These are phyloP conservation scores for Heteronetta atricapilla DNA, from an alignment of 2,113 vertebrate genomes.

Conservation along the genomic window DNA sequence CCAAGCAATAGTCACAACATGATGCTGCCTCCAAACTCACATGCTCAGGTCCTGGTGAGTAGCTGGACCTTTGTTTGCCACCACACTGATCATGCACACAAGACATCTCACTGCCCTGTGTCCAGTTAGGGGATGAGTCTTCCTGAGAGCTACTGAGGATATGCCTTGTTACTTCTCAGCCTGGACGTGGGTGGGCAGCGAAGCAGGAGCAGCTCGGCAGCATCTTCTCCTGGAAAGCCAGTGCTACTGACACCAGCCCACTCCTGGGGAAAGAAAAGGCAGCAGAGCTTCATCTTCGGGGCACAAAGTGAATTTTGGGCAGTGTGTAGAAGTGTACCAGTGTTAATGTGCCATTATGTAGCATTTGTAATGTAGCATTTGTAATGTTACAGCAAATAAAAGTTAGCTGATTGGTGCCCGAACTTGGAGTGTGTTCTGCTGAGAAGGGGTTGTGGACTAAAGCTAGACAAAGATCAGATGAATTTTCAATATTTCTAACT, in stretches of 20 bases:
- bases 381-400: neutral
- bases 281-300: neutral
- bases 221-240: neutral
- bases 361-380: neutral
- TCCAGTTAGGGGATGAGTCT: neutral
- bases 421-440: neutral
- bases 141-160: neutral
- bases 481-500: neutral
- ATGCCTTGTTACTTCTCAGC: neutral
- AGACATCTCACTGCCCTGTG: rapidly evolving
- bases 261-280: neutral
- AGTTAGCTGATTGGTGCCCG: neutral
- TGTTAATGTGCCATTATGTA: no score
- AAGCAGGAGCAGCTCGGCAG: neutral
- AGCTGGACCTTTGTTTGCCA: neutral
- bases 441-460: neutral
- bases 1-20: neutral
- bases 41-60: rapidly evolving
- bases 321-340: neutral
- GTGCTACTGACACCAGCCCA: neutral
- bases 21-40: neutral
- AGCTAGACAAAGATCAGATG: neutral
- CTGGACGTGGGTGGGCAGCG: neutral
- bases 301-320: neutral
- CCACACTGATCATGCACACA: rapidly evolving